phyloP scores from a whole-genome alignment of 2,888 invertebrate species.

The Ophion obscuratus region DNA sequence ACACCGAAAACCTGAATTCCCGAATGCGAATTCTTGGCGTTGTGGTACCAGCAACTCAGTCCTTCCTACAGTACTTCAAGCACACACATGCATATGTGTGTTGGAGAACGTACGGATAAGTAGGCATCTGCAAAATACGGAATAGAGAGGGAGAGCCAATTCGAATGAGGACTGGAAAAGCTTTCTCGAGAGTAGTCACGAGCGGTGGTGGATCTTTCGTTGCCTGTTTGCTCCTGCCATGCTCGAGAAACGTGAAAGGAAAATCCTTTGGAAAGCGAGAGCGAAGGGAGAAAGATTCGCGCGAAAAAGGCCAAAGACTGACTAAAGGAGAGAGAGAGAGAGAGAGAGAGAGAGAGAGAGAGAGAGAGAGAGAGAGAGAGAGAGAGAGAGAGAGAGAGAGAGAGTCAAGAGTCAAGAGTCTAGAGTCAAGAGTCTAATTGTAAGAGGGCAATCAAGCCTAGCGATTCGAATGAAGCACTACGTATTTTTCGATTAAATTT shows the following conservation, averaged over 20 bases:
- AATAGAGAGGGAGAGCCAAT: slow-evolving; percentile 23
- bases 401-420: slow-evolving; percentile 10
- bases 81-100: not conserved
- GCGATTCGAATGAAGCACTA: slow-evolving; percentile 56
- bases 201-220: slow-evolving; percentile 45
- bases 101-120: slow-evolving; percentile 6
- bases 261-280: slow-evolving; percentile 52
- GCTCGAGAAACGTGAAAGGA: slow-evolving; percentile 54
- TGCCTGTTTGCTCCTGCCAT: slow-evolving; percentile 28
- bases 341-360: not conserved
- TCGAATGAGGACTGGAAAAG: slow-evolving; percentile 50
- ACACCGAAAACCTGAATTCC: slow-evolving; percentile 36
- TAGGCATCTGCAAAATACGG: slow-evolving; percentile 3
- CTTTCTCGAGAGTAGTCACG: slow-evolving; percentile 6
- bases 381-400: slow-evolving; percentile 21
- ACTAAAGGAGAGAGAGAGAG: not conserved
- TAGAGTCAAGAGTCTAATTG: slow-evolving; percentile 36
- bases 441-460: slow-evolving; percentile 50
- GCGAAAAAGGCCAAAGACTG: slow-evolving; percentile 52
- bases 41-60: not conserved
- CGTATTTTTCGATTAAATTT: slow-evolving; percentile 67
- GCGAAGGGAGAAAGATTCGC: slow-evolving; percentile 14
- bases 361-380: slow-evolving; percentile 31
- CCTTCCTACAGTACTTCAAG: not conserved
- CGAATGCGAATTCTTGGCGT: slow-evolving; percentile 50